Evolutionary conservation across 2,888 invertebrate species (phyloP), one percentile per base, ranked within the genome.

Genomic region (Caenorhabditis sp.): DNA sequence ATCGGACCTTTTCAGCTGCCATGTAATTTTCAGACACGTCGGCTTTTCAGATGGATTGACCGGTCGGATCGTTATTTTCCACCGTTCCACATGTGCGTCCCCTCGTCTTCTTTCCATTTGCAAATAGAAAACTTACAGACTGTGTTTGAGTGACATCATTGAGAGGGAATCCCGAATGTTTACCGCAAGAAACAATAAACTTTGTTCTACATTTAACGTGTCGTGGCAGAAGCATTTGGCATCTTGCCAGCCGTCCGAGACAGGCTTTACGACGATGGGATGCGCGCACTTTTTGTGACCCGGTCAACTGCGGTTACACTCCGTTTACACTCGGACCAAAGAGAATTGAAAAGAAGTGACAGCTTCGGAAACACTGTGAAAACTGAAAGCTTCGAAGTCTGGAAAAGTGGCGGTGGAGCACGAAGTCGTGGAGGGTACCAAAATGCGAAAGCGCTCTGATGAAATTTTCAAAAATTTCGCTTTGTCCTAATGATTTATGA

Each of bases 301-400:
- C 24, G 70, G 70, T 59, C 70, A 70, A 70, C 70, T 53, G 45
- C 43, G 59, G 70, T 59, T 66, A 66, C 66, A 63, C 63, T 53
- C 45, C 46, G 46, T 32, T 32, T 22, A 46, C 46, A 59, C 46
- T 35, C 37, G n/a, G n/a, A 35, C 6, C 15, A 43, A 52, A 24
- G 15, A n/a, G 5, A 3, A 15, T 5, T 4, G 9, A 5, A 30
- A 30, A 41, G 22, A 9, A n/a, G 5, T 11, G 17, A 41, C 15
- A n/a, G 24, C 24, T 13, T 1, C 13, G 37, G 5, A 53, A 24
- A 20, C 35, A 43, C 13, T 39, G 39, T n/a, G 39, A 5, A 30
- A n/a, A n/a, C 30, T 30, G 30, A 30, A 30, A 30, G n/a, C n/a
- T 30, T 30, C 5, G 30, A 30, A 30, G 30, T 30, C 30, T 30